Percentiles rank a stretch among this genome's conserved stretches.
These are phyloP conservation scores for Platyscapa corneri DNA, from an alignment of 1,140 invertebrate genomes.

Conservation along the genomic window DNA sequence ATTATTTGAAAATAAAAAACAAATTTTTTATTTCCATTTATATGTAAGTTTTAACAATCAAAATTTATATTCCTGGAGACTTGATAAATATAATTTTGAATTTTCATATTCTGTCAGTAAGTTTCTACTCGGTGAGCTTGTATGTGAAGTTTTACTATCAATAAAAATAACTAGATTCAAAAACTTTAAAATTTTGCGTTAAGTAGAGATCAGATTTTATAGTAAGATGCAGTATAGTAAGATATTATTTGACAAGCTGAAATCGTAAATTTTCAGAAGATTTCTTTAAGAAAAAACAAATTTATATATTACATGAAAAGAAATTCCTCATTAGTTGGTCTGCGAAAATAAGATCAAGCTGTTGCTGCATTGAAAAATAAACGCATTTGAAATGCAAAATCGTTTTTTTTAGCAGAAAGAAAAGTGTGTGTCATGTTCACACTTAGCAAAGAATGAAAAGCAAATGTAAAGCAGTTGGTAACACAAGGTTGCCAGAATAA, in stretches of 20 bases:
- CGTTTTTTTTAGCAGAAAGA: neutral
- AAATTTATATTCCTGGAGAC: neutral
- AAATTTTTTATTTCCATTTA: neutral
- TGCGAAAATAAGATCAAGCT: neutral
- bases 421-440: neutral
- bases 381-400: neutral
- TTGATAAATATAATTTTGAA: neutral
- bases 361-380: neutral
- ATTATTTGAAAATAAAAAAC: neutral
- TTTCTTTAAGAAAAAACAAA: no score
- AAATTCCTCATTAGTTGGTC: neutral
- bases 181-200: neutral
- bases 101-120: slow-evolving; percentile 1
- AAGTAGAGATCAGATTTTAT: slow-evolving; percentile 13
- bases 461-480: neutral
- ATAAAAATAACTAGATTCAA: neutral
- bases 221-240: neutral
- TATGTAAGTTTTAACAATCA: neutral
- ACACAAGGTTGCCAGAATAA: neutral
- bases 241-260: neutral
- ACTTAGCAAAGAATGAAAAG: neutral
- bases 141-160: slow-evolving; percentile 16
- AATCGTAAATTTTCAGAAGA: neutral
- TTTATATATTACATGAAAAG: neutral
- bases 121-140: neutral